A percentile compares a stretch with the other conserved stretches of the same genome.
phyloP scores from a whole-genome alignment of 2,113 vertebrate species.

The Bubo bubo region DNA sequence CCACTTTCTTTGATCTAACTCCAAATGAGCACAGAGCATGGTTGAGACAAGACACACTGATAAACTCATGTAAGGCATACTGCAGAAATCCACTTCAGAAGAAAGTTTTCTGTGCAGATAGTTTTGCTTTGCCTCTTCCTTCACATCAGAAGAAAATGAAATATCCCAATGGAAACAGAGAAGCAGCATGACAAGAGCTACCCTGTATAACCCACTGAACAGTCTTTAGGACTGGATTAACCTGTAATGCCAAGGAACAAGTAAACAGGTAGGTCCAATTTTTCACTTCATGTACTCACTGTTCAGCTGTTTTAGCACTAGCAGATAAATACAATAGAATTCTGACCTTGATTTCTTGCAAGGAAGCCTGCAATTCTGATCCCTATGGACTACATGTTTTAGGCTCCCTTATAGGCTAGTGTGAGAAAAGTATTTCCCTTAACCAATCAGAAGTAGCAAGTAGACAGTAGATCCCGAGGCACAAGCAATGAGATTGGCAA shows the following conservation, averaged over 20 bases:
- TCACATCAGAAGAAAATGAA: not conserved
- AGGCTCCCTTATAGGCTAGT: accelerated
- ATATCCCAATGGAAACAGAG: not conserved
- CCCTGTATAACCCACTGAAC: not conserved
- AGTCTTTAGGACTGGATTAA: not conserved
- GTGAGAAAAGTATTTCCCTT: not conserved
- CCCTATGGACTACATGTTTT: not conserved
- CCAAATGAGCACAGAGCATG: not conserved
- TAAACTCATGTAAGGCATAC: not conserved
- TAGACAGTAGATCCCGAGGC: accelerated
- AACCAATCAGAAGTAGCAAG: not conserved
- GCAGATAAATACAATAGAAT: not conserved
- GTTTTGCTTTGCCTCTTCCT: not conserved
- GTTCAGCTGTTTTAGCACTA: not conserved
- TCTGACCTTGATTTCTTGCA: not conserved
- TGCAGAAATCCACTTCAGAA: not conserved
- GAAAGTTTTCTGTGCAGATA: not conserved
- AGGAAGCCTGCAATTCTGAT: not conserved
- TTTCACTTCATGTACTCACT: not conserved
- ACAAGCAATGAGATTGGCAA: not conserved
- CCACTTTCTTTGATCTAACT: not conserved
- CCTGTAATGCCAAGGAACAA: not conserved
- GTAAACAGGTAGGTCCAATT: not conserved
- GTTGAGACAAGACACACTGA: not conserved
- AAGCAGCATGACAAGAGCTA: not conserved